phyloP scores from a whole-genome alignment of 1,140 invertebrate genomes.

The Bombus consobrinus region DNA sequence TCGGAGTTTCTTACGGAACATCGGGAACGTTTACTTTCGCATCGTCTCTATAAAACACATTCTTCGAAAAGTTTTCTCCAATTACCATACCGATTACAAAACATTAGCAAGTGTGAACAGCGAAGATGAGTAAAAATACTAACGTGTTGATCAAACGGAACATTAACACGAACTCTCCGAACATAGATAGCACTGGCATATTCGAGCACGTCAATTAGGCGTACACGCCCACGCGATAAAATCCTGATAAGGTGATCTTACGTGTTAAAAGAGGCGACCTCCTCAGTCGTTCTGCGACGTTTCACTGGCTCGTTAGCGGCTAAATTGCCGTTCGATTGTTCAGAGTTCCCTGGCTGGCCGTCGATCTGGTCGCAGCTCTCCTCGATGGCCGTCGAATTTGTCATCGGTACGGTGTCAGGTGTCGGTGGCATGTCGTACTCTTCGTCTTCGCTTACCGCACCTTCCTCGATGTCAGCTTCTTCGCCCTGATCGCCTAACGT shows the following conservation, averaged over 20 bases:
- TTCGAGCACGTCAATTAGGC: not conserved
- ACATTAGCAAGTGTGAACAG: not conserved
- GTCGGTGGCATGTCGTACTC: constrained; percentile 78
- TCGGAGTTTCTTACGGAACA: not conserved
- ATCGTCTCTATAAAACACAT: not conserved
- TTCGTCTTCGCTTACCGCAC: constrained; percentile 63
- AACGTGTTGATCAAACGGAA: not conserved
- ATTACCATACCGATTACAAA: not conserved
- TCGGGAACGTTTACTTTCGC: not conserved
- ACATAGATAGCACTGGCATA: fast-evolving
- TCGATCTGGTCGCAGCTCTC: constrained; percentile 75
- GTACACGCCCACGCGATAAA: constrained; percentile 1
- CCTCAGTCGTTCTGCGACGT: constrained; percentile 69
- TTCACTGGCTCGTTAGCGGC: constrained; percentile 40
- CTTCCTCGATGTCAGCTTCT: constrained; percentile 76
- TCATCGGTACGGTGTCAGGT: constrained; percentile 74
- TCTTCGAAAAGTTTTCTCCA: too few species aligned
- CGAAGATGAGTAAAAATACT: not conserved
- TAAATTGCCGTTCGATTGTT: constrained; percentile 44
- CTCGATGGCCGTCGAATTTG: constrained; percentile 71
- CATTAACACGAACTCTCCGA: not conserved
- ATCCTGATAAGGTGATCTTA: constrained; percentile 57
- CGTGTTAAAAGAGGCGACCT: constrained; percentile 78
- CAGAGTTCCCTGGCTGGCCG: constrained; percentile 49
- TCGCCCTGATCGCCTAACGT: constrained; percentile 68